Percentiles rank a stretch among this genome's conserved stretches.
phyloP scores from a whole-genome alignment of 2,888 invertebrate genomes.

The Drosophila cognata region DNA sequence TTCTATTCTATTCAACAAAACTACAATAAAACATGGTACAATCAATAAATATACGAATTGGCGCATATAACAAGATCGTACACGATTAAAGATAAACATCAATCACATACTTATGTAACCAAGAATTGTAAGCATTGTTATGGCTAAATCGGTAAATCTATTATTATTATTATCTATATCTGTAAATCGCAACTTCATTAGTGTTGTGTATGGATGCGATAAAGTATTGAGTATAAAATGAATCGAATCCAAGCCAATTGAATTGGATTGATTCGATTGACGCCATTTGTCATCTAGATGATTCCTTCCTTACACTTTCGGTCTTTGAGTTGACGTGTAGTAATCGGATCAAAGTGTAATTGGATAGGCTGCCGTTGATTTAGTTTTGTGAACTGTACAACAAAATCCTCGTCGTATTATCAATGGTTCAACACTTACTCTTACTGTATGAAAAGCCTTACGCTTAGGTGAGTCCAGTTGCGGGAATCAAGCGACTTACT shows the following conservation, averaged over 20 bases:
- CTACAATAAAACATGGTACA: slow-evolving; percentile 40
- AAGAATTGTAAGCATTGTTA: slow-evolving; percentile 11
- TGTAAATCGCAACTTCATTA: slow-evolving; percentile 20
- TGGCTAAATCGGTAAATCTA: slow-evolving; percentile 12
- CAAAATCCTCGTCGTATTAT: slow-evolving; percentile 13
- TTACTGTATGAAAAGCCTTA: slow-evolving; percentile 7
- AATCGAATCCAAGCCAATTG: slow-evolving; percentile 8
- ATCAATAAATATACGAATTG: slow-evolving; percentile 66
- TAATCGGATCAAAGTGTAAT: slow-evolving; percentile 13
- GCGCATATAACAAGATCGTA: slow-evolving; percentile 49
- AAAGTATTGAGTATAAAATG: slow-evolving; percentile 19
- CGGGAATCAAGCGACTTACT: background rate
- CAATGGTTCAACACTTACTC: slow-evolving; percentile 2
- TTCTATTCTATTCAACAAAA: slow-evolving; percentile 32
- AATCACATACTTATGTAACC: slow-evolving; percentile 27
- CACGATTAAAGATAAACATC: slow-evolving; percentile 38
- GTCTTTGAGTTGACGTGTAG: slow-evolving; percentile 7
- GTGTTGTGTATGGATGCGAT: slow-evolving; percentile 60
- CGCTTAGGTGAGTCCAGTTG: slow-evolving; percentile 37
- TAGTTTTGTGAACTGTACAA: slow-evolving; percentile 22
- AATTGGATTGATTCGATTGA: slow-evolving; percentile 25
- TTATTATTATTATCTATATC: slow-evolving; percentile 4
- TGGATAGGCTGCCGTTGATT: slow-evolving; percentile 31
- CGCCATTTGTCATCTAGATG: slow-evolving; percentile 2
- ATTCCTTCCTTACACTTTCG: slow-evolving; percentile 10